Conservation (phyloP, 2,888 invertebrate genomes). For the Linyphia triangularis region DNA sequence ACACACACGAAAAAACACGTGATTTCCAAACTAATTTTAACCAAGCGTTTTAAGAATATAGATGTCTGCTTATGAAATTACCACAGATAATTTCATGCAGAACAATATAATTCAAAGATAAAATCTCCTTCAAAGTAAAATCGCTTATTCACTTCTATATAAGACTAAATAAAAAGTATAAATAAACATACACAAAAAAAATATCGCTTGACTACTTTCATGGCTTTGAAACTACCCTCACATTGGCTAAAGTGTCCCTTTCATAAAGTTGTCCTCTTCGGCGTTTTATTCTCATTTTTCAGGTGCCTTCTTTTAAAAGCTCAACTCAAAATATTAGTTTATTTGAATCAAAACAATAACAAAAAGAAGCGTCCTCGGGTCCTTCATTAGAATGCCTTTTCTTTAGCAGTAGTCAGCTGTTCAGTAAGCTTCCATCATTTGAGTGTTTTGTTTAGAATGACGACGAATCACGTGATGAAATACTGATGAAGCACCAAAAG, state of each 20-base stretch:
- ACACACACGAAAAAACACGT: neutral
- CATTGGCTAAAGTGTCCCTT: neutral
- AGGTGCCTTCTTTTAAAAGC: no score
- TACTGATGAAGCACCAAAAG: slow-evolving; percentile 69
- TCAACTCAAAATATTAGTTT: neutral
- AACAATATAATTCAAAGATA: neutral
- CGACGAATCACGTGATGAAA: slow-evolving; percentile 39
- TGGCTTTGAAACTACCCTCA: slow-evolving; percentile 47
- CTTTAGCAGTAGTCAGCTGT: no score
- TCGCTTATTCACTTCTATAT: neutral
- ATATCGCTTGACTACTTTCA: slow-evolving; percentile 60
- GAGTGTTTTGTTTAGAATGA: neutral
- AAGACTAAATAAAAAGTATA: slow-evolving; percentile 47
- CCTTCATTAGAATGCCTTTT: no score
- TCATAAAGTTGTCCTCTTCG: neutral
- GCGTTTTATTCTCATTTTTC: no score
- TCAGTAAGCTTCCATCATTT: neutral
- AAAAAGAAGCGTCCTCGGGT: no score
- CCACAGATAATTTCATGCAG: slow-evolving; percentile 46
- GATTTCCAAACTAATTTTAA: neutral
- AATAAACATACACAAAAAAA: slow-evolving; percentile 56
- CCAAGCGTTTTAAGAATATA: neutral
- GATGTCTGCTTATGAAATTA: slow-evolving; percentile 46
- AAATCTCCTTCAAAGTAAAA: slow-evolving; percentile 19
- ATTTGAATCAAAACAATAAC: neutral